Percentiles rank a stretch among this genome's conserved stretches.
Conservation (phyloP, 2,113 vertebrate species). For the Siniperca knerii region DNA sequence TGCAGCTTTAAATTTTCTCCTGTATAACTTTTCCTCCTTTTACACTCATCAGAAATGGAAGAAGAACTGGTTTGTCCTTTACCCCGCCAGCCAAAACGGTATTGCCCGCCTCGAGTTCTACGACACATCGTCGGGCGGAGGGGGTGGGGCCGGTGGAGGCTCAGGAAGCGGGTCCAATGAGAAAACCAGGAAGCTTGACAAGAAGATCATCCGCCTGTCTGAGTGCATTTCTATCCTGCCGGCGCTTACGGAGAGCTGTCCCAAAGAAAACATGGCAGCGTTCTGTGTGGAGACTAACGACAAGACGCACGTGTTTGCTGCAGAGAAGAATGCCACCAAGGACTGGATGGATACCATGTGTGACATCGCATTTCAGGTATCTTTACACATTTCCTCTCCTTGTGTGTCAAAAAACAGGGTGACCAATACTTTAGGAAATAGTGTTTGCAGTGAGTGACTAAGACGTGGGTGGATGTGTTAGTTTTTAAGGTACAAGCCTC, state of each 20-base stretch:
- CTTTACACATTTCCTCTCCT: neutral
- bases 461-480: conserved; percentile 12
- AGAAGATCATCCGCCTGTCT: conserved; percentile 93
- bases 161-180: conserved; percentile 84
- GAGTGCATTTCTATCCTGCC: conserved; percentile 95
- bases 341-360: conserved; percentile 95
- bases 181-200: conserved; percentile 90
- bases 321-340: conserved; percentile 83
- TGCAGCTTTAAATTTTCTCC: neutral
- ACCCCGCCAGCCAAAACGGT: conserved; percentile 93
- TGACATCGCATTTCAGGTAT: conserved; percentile 94
- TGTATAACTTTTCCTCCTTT: neutral
- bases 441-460: neutral
- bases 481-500: neutral
- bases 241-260: conserved; percentile 86
- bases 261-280: conserved; percentile 89
- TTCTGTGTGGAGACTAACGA: conserved; percentile 96
- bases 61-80: conserved; percentile 95
- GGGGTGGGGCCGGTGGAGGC: conserved; percentile 76
- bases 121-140: conserved; percentile 81
- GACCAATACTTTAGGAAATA: neutral
- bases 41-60: conserved; percentile 90
- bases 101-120: conserved; percentile 96
- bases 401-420: neutral
- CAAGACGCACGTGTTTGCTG: conserved; percentile 90